Percentiles rank a stretch among this genome's conserved stretches.
phyloP scores from a whole-genome alignment of 2,888 invertebrate genomes.

The Argyresthia albistria region DNA sequence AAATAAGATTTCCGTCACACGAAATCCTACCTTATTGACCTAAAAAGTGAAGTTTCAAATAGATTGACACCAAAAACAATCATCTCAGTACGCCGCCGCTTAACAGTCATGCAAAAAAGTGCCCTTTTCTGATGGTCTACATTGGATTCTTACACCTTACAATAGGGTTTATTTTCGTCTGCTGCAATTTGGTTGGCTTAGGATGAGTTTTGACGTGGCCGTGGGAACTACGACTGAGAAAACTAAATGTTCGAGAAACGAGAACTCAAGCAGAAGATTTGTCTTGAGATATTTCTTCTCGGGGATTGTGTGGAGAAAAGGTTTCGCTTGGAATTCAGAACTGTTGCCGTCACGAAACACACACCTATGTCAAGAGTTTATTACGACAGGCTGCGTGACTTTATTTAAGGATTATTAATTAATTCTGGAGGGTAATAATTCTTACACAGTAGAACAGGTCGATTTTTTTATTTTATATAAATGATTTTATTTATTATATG shows the following conservation, averaged over 20 bases:
- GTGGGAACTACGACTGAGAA: constrained; percentile 55
- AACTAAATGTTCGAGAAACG: constrained; percentile 37
- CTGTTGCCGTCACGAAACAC: too few relatives aligned
- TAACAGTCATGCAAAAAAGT: constrained; percentile 1
- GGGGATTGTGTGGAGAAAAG: not conserved
- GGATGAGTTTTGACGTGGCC: constrained; percentile 45
- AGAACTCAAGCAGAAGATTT: constrained; percentile 43
- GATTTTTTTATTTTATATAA: too few relatives aligned
- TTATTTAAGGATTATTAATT: too few relatives aligned
- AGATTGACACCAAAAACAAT: constrained; percentile 3
- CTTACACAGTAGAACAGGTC: too few relatives aligned
- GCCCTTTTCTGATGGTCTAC: constrained; percentile 9
- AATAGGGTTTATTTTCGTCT: constrained; percentile 19
- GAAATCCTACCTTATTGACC: too few relatives aligned
- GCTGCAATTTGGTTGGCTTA: constrained; percentile 18
- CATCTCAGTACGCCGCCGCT: not conserved
- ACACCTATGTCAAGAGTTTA: too few relatives aligned
- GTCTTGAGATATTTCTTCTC: constrained; percentile 33
- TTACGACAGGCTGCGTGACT: too few relatives aligned
- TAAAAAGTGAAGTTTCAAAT: constrained; percentile 10
- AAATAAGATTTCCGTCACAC: not conserved
- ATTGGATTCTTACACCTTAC: constrained; percentile 8
- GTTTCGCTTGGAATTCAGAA: too few relatives aligned
- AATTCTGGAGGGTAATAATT: too few relatives aligned
- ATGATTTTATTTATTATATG: too few relatives aligned